phyloP scores from a whole-genome alignment of 2,113 vertebrate species.

The Azemiops feae region DNA sequence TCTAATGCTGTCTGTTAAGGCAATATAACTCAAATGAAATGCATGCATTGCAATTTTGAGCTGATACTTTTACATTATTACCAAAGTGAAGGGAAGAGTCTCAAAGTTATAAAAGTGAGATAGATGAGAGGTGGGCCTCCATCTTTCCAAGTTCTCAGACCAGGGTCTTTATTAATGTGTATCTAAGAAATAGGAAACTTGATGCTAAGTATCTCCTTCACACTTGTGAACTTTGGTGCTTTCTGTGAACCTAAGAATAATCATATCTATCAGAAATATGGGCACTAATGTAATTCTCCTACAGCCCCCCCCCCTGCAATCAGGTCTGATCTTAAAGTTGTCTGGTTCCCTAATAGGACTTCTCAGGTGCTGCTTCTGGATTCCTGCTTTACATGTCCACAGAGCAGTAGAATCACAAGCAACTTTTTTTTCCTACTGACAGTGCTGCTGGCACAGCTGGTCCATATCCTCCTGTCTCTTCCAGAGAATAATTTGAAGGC shows the following conservation, averaged over 20 bases:
- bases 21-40: slow-evolving; percentile 85
- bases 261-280: neutral
- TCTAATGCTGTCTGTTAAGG: slow-evolving; percentile 83
- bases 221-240: neutral
- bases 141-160: slow-evolving; percentile 4
- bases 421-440: neutral
- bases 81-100: slow-evolving; percentile 75
- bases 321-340: neutral
- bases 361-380: neutral
- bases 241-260: neutral
- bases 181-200: slow-evolving; percentile 27
- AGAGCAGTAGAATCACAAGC: neutral
- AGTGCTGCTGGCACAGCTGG: neutral
- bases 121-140: slow-evolving; percentile 58
- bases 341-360: neutral
- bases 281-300: neutral
- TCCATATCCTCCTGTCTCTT: neutral
- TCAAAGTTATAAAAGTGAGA: slow-evolving; percentile 75
- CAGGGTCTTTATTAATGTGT: slow-evolving; percentile 29
- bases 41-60: slow-evolving; percentile 81
- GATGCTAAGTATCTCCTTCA: neutral
- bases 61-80: slow-evolving; percentile 82
- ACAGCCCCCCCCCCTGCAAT: neutral
- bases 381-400: neutral
- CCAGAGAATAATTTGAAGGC: neutral